Percentiles rank a stretch among this genome's conserved stretches.
Evolutionary conservation across 2,113 vertebrate species (phyloP).

Genomic region (Boleophthalmus pectinirostris): DNA sequence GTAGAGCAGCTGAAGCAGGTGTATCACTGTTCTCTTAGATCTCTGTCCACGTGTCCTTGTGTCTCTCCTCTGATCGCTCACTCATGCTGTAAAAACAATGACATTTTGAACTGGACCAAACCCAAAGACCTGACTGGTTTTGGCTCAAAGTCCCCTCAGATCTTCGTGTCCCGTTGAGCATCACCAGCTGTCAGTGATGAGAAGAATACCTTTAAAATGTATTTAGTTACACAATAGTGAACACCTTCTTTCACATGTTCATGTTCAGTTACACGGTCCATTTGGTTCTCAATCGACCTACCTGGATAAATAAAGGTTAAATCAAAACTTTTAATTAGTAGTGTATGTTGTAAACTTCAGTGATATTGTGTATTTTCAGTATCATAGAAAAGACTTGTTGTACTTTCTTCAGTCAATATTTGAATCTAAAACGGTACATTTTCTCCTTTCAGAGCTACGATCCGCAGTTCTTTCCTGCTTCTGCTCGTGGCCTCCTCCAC

Average conservation of each 20-base stretch:
- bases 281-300: too few relatives aligned
- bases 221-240: too few relatives aligned
- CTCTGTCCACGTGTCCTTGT: not conserved
- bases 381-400: not conserved
- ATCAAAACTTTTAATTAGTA: too few relatives aligned
- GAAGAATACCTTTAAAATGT: too few relatives aligned
- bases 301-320: too few relatives aligned
- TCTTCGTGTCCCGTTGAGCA: not conserved
- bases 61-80: not conserved
- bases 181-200: not conserved
- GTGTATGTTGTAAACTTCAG: too few relatives aligned
- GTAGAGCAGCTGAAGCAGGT: not conserved
- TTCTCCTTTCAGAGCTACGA: slow-evolving; percentile 78
- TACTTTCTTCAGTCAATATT: not conserved
- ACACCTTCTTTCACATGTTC: too few relatives aligned
- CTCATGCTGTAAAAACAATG: not conserved
- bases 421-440: not conserved
- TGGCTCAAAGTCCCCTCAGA: not conserved
- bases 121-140: not conserved
- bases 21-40: not conserved
- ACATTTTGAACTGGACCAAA: slow-evolving; percentile 6
- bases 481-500: slow-evolving; percentile 92
- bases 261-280: too few relatives aligned
- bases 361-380: too few relatives aligned
- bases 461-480: slow-evolving; percentile 93